Evolutionary conservation across 2,888 invertebrate genomes (phyloP).

Genomic region (Odiellus spinosus): DNA sequence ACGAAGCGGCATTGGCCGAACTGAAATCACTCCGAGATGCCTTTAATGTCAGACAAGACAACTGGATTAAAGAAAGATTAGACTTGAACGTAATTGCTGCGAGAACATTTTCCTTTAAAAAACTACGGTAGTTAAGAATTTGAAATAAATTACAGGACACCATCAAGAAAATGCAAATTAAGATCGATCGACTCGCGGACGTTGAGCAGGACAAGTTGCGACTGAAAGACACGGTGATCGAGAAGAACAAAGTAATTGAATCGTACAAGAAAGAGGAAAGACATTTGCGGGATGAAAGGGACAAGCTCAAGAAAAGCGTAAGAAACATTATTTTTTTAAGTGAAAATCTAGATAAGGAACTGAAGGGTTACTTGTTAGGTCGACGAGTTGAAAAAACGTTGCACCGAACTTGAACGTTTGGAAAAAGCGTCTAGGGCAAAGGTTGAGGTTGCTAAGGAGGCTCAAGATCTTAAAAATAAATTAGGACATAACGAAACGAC

Average conservation of each 20-base stretch:
- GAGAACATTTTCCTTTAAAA: not conserved
- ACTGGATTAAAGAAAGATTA: conserved; percentile 55
- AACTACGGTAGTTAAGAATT: conserved; percentile 1
- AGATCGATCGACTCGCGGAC: conserved; percentile 24
- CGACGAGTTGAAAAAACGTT: conserved; percentile 54
- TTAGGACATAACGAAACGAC: conserved; percentile 40
- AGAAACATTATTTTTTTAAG: not conserved
- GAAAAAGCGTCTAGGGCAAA: conserved; percentile 66
- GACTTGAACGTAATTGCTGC: conserved; percentile 39
- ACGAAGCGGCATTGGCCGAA: conserved; percentile 44
- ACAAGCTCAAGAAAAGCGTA: conserved; percentile 26
- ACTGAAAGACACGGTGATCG: conserved; percentile 50
- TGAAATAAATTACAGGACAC: conserved; percentile 30
- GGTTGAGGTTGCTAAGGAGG: conserved; percentile 57
- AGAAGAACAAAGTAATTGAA: conserved; percentile 55
- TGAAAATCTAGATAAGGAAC: too few species aligned
- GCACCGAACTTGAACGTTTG: conserved; percentile 53
- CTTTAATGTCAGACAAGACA: conserved; percentile 45
- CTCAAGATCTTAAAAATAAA: conserved; percentile 27
- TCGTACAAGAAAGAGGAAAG: conserved; percentile 49
- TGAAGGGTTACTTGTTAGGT: conserved; percentile 34
- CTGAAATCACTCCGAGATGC: conserved; percentile 47
- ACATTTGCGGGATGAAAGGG: conserved; percentile 50
- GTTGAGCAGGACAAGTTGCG: conserved; percentile 45
- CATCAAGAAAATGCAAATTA: conserved; percentile 33